These are phyloP conservation scores for Piprites chloris DNA, from an alignment of 2,113 vertebrate species.

Conservation along the genomic window DNA sequence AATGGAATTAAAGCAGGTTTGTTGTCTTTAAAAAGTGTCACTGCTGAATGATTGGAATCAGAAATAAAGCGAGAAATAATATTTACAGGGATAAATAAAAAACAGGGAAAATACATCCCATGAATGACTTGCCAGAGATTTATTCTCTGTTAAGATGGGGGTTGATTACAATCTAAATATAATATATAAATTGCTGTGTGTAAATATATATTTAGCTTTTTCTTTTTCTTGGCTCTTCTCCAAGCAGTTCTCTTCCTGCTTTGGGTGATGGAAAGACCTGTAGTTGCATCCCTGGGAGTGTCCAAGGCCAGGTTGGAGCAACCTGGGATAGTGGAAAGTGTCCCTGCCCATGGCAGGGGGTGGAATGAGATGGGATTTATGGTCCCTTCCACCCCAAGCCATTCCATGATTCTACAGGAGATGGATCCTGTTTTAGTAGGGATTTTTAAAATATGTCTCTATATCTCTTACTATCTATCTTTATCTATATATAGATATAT, in stretches of 20 bases:
- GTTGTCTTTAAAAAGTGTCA: conserved; percentile 7
- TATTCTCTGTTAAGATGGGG: background rate
- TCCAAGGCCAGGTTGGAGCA: background rate
- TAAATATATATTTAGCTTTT: background rate
- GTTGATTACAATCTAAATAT: background rate
- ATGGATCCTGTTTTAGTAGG: background rate
- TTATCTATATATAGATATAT: background rate
- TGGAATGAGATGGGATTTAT: background rate
- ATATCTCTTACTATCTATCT: background rate
- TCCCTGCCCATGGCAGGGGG: background rate
- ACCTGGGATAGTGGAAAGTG: background rate
- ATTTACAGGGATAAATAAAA: background rate
- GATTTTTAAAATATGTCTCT: background rate
- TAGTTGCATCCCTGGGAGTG: background rate
- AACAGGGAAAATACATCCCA: background rate
- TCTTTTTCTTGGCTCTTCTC: background rate
- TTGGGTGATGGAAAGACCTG: background rate
- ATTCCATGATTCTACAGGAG: background rate
- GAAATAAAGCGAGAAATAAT: background rate
- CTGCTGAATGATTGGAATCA: no score
- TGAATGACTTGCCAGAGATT: background rate
- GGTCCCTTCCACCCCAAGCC: background rate
- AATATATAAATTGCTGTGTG: background rate
- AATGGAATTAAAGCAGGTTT: conserved; percentile 9
- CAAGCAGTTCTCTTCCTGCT: background rate